Base-by-base conservation (phyloP, 2,113 vertebrate species). In the Sorex fumeus region DNA sequence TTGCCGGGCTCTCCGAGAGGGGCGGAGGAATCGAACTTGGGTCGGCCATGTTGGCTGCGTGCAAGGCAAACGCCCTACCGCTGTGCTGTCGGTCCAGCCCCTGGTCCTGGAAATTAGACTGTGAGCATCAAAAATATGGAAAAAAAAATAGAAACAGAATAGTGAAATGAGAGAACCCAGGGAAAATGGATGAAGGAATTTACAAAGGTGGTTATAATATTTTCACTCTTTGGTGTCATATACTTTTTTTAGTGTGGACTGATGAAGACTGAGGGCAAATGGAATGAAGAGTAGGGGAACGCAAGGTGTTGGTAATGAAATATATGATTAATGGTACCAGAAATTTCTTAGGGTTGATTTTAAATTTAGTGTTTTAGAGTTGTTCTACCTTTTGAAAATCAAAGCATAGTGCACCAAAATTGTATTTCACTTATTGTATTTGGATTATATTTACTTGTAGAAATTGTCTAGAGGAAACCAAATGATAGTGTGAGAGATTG, bases 381-480 rank as follows among this genome's bases (percentile, higher is more conserved):
- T 92, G 25, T 43, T 91, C 43, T 83, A 76, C 72, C 21, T 77
- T 79, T 92, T 72, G 19, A 94, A 90, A 88, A 76, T 19, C 36
- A 67, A 72, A 88, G 11, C 45, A 83, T 25, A 77, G 23, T 36
- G 4, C 1, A 80, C 50, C 72, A 86, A 23, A 6, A 80, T 84
- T 80, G 13, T 83, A 15, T 84, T 92, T 87, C 36, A 64, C 72
- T 78, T 23, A 50, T 90, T 71, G 23, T 85, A 32, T 85, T 30
- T 86, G 23, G 75, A 10, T 64, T 88, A 53, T 79, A 80, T 93
- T 92, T 94, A 85, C 64, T 70, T 78, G 30, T 25, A 85, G 74
- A 86, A 93, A 69, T 79, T 23, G 34, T 71, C 40, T 86, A 69
- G 30, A 88, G 15, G 53, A 89, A 90, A 67, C 62, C 60, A 91